Evolutionary conservation across 2,888 invertebrate species (phyloP).

Genomic region (Melieria picta): DNA sequence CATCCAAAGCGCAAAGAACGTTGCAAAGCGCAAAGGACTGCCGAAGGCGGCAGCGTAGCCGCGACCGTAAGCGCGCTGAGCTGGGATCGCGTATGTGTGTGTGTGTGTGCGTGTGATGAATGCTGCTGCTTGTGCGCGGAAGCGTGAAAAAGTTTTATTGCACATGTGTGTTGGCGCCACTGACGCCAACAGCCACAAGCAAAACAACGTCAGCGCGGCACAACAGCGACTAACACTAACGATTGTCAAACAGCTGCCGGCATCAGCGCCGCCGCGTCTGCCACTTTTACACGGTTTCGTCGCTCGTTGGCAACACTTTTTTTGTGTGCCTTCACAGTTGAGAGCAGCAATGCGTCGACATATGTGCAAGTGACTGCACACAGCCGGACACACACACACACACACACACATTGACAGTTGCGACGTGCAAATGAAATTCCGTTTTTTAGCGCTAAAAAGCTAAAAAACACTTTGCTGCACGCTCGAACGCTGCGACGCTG

Average conservation of each 20-base stretch:
- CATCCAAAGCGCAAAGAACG: too few relatives aligned
- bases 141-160: constrained; percentile 54
- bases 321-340: not conserved
- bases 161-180: constrained; percentile 53
- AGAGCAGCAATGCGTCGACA: not conserved
- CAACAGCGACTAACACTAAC: constrained; percentile 1
- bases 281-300: not conserved
- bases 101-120: constrained; percentile 14
- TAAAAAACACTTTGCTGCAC: constrained; percentile 19
- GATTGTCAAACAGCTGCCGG: constrained; percentile 7
- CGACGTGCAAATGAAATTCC: constrained; percentile 22
- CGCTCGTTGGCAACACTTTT: not conserved
- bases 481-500: not conserved
- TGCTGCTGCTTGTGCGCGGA: not conserved
- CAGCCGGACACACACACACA: not conserved
- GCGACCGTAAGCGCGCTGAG: constrained; percentile 9
- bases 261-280: not conserved
- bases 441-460: constrained; percentile 28
- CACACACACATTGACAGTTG: not conserved
- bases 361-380: not conserved
- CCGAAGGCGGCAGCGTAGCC: constrained; percentile 57
- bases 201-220: too few relatives aligned
- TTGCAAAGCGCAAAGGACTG: not conserved
- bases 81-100: constrained; percentile 12
- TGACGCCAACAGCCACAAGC: not conserved